Percentiles rank a stretch among this genome's conserved stretches.
phyloP scores from a whole-genome alignment of 2,888 invertebrate species.

The Heliconius cydno region DNA sequence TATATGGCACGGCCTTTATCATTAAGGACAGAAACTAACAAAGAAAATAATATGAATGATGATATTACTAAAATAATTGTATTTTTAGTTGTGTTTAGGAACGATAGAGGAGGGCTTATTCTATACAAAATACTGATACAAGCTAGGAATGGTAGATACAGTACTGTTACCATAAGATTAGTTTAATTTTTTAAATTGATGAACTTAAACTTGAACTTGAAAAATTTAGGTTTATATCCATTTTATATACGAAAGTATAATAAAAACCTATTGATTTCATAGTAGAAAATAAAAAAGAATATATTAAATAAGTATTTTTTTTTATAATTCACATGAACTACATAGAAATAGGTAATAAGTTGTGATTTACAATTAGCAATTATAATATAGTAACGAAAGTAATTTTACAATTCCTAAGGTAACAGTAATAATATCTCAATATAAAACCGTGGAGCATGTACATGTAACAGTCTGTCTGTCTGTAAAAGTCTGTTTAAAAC shows the following conservation, averaged over 20 bases:
- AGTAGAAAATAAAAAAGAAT: not conserved
- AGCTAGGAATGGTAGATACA: constrained; percentile 67
- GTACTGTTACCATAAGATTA: constrained; percentile 27
- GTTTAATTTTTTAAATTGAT: not conserved
- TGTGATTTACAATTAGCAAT: too few relatives aligned
- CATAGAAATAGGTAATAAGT: not conserved
- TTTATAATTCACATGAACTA: not conserved
- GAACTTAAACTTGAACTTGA: too few relatives aligned
- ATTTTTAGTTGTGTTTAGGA: constrained; percentile 60
- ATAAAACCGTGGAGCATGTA: constrained; percentile 36
- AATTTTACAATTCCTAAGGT: not conserved
- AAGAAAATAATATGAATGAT: constrained; percentile 38
- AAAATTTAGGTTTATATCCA: not conserved
- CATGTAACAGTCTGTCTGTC: constrained; percentile 62
- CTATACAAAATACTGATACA: constrained; percentile 77
- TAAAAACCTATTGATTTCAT: not conserved
- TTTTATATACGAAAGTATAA: not conserved
- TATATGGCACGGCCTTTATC: constrained; percentile 62
- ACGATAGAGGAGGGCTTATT: constrained; percentile 72
- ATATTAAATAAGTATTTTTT: not conserved
- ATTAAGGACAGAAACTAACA: constrained; percentile 40
- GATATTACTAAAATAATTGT: constrained; percentile 18
- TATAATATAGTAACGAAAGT: not conserved
- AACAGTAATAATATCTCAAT: constrained; percentile 16
- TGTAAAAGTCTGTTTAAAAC: constrained; percentile 50